Evolutionary conservation across 2,113 vertebrate genomes (phyloP).

Genomic region (Megaceryle maxima): DNA sequence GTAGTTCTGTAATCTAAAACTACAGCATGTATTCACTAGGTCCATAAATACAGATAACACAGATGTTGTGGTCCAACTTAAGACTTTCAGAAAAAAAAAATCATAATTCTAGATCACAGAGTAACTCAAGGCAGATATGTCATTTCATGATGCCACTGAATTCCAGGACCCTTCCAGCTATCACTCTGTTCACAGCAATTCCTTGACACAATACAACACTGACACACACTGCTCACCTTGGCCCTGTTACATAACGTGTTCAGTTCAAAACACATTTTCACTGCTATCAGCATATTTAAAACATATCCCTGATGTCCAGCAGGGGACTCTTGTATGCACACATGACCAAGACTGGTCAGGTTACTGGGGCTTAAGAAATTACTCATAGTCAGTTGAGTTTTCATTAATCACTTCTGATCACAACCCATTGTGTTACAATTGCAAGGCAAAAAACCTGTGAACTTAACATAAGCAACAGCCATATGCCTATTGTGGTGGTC

Average conservation of each 20-base stretch:
- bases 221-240: rapidly evolving
- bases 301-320: no score
- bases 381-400: not conserved
- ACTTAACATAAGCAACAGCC: not conserved
- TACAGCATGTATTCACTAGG: not conserved
- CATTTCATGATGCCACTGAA: not conserved
- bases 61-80: not conserved
- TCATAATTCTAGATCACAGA: not conserved
- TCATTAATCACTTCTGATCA: not conserved
- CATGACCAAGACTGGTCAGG: not conserved
- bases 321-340: not conserved
- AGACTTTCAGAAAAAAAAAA: not conserved
- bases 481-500: not conserved
- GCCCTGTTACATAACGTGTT: not conserved
- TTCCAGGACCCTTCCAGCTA: not conserved
- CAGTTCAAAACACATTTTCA: not conserved
- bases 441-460: not conserved
- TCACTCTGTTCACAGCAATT: not conserved
- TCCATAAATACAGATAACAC: not conserved
- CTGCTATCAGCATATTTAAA: not conserved
- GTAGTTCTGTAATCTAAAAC: not conserved
- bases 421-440: rapidly evolving
- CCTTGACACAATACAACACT: not conserved
- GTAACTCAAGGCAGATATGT: not conserved
- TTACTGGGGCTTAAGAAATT: not conserved